A percentile compares a stretch with the other conserved stretches of the same genome.
phyloP scores from a whole-genome alignment of 2,113 vertebrate genomes.

The Gulo gulo region DNA sequence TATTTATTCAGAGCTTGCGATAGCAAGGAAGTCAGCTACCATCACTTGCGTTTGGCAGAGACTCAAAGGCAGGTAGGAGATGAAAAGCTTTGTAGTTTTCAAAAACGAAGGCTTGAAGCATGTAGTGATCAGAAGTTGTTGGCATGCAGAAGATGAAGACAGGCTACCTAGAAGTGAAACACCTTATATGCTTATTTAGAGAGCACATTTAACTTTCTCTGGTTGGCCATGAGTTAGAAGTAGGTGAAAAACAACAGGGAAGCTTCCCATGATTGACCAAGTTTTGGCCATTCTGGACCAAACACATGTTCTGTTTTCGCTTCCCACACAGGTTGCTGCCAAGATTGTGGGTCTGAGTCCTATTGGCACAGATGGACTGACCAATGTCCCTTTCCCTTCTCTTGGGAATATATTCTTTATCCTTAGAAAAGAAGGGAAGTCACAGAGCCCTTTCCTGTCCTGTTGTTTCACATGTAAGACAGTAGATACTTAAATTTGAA shows the following conservation, averaged over 20 bases:
- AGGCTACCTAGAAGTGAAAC: not conserved
- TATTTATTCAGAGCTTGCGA: not conserved
- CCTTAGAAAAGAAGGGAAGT: not conserved
- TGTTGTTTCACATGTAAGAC: not conserved
- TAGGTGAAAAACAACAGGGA: not conserved
- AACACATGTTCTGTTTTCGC: not conserved
- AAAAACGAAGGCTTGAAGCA: not conserved
- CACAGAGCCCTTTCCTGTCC: not conserved
- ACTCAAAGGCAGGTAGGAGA: not conserved
- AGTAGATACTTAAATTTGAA: not conserved
- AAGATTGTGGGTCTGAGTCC: not conserved
- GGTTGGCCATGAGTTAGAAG: not conserved
- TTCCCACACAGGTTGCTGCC: not conserved
- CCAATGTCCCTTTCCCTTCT: not conserved
- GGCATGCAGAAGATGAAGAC: not conserved
- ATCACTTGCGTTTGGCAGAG: not conserved
- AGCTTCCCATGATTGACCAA: not conserved
- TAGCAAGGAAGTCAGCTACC: not conserved
- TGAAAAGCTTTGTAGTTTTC: not conserved
- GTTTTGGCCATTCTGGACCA: not conserved
- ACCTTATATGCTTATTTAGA: not conserved
- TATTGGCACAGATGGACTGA: not conserved
- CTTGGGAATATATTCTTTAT: not conserved
- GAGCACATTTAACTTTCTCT: not conserved
- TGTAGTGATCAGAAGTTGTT: not conserved